Percentiles rank a stretch among this genome's conserved stretches.
Conservation (phyloP, 2,113 vertebrate genomes). For the Corynorhinus townsendii region DNA sequence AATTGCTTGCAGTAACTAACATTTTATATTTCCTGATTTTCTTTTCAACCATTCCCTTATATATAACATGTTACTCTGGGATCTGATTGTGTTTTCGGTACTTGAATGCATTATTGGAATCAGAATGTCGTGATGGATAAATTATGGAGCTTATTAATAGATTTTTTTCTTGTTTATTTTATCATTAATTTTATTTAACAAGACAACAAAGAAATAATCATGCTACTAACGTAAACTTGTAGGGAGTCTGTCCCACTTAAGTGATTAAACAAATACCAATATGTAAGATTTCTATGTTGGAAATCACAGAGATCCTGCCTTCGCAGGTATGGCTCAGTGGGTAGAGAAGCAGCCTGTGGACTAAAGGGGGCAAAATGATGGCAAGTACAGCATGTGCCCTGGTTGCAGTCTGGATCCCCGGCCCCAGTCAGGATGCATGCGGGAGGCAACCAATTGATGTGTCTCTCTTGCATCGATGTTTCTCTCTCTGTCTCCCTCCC, state of each 20-base stretch:
- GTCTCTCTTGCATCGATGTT: too few species aligned
- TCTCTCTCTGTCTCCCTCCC: too few species aligned
- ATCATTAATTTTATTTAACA: conserved; percentile 38
- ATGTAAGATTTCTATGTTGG: not conserved
- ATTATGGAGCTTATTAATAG: not conserved
- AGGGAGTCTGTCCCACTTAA: not conserved
- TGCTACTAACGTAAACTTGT: not conserved
- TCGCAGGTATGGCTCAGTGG: too few species aligned
- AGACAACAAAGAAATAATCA: not conserved
- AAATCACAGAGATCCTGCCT: not conserved
- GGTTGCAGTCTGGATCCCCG: too few species aligned
- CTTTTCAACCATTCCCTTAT: conserved; percentile 62
- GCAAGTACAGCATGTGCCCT: too few species aligned
- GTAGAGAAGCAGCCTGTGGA: too few species aligned
- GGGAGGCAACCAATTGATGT: too few species aligned
- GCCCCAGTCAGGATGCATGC: too few species aligned
- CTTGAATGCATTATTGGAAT: conserved; percentile 27
- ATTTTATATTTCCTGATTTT: conserved; percentile 78
- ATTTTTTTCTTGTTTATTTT: conserved; percentile 29
- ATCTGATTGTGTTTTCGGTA: conserved; percentile 32
- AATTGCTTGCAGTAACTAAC: conserved; percentile 97
- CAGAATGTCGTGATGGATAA: conserved; percentile 33
- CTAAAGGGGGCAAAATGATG: too few species aligned
- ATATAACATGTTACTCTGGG: conserved; percentile 20
- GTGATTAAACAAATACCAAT: not conserved